Evolutionary conservation across 2,888 invertebrate genomes (phyloP).

Genomic region (Strigamia maritima): DNA sequence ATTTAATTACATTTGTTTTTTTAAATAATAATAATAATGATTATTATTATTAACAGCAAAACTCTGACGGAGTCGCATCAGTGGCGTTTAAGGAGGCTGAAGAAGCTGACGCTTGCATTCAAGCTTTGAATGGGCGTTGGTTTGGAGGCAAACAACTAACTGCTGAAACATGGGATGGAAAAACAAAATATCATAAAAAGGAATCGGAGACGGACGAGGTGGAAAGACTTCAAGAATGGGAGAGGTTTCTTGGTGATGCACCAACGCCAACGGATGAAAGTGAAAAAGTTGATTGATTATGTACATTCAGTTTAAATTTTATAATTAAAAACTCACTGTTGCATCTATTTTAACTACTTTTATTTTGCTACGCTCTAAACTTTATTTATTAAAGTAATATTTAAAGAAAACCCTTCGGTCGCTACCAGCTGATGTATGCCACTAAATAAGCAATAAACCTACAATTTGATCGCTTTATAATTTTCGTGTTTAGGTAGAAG

Average conservation of each 20-base stretch:
- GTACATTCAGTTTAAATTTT: background rate
- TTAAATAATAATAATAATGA: conserved; percentile 41
- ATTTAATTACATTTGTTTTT: conserved; percentile 36
- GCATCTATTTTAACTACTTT: too few species aligned
- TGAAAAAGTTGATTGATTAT: background rate
- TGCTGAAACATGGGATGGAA: conserved; percentile 92
- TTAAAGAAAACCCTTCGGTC: too few species aligned
- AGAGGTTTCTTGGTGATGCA: conserved; percentile 64
- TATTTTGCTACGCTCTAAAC: too few species aligned
- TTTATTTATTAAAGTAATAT: too few species aligned
- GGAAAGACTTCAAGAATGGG: conserved; percentile 81
- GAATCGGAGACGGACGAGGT: conserved; percentile 86
- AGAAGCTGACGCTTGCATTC: conserved; percentile 85
- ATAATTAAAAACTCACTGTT: background rate
- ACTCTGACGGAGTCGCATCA: conserved; percentile 91
- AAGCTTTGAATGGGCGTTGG: conserved; percentile 81
- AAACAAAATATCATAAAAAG: conserved; percentile 82
- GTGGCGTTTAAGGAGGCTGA: conserved; percentile 85
- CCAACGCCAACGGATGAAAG: background rate
- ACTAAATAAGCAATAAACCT: too few species aligned
- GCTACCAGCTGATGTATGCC: too few species aligned
- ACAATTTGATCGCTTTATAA: too few species aligned
- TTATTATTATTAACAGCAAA: conserved; percentile 60
- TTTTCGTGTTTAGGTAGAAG: too few species aligned
- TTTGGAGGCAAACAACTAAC: conserved; percentile 80